These are phyloP conservation scores for Adelphocoris suturalis DNA, from an alignment of 2,888 invertebrate species.

Conservation along the genomic window DNA sequence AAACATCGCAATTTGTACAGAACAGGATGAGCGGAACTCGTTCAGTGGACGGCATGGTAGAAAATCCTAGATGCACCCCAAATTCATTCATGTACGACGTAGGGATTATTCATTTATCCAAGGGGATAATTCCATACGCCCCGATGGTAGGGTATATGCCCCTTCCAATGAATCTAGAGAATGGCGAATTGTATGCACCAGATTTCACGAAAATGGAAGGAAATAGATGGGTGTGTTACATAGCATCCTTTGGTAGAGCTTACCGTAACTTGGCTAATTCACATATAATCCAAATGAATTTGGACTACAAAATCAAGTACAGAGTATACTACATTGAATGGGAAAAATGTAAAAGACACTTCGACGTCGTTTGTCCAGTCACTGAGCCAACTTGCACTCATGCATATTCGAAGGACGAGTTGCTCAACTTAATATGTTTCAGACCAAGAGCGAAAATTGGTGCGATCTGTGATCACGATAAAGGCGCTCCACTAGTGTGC, in stretches of 20 bases:
- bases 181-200: not conserved
- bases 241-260: not conserved
- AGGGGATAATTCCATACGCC: not conserved
- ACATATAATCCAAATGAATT: not conserved
- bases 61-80: not conserved
- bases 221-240: not conserved
- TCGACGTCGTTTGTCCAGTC: not conserved
- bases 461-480: not conserved
- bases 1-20: too few species aligned
- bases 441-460: conserved; percentile 27
- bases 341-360: not conserved
- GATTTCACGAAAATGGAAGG: not conserved
- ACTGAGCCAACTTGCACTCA: not conserved
- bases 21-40: not conserved
- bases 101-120: not conserved
- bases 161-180: not conserved
- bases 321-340: not conserved
- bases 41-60: not conserved
- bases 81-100: not conserved
- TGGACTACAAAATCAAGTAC: conserved; percentile 33
- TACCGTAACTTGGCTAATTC: not conserved
- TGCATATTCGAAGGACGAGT: not conserved
- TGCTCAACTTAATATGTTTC: not conserved
- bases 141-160: not conserved
- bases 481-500: conserved; percentile 20